phyloP scores from a whole-genome alignment of 1,140 invertebrate species.

The Papilio glaucus region DNA sequence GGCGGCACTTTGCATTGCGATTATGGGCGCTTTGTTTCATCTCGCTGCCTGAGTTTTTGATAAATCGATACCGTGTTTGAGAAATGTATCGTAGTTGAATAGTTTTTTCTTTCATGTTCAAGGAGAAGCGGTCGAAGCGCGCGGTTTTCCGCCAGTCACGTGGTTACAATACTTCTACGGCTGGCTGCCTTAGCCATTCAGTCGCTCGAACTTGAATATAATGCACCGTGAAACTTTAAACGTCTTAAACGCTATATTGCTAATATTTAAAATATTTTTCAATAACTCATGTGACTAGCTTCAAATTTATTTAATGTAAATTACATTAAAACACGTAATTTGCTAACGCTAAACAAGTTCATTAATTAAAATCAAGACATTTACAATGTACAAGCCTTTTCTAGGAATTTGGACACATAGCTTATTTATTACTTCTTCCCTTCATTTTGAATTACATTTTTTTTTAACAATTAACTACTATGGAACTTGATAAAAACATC shows the following conservation, averaged over 20 bases:
- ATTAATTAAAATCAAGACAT: background rate
- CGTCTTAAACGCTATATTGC: slow-evolving; percentile 26
- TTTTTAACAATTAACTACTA: background rate
- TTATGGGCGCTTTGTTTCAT: slow-evolving; percentile 18
- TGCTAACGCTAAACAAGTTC: background rate
- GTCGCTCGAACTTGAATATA: slow-evolving; percentile 49
- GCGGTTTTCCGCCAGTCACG: slow-evolving; percentile 64
- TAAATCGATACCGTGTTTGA: slow-evolving; percentile 23
- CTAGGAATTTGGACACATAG: too few species aligned
- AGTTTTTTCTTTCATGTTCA: slow-evolving; percentile 52
- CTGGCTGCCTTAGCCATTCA: slow-evolving; percentile 52
- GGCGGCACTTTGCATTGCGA: slow-evolving; percentile 6
- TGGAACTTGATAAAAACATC: background rate
- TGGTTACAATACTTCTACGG: slow-evolving; percentile 54
- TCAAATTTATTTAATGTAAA: background rate
- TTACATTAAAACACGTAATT: background rate
- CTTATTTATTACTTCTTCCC: too few species aligned
- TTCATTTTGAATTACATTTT: background rate
- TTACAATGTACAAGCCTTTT: background rate
- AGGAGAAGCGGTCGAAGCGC: slow-evolving; percentile 51
- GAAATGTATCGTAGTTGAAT: slow-evolving; percentile 12
- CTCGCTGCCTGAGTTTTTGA: slow-evolving; percentile 9
- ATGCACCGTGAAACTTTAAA: slow-evolving; percentile 45
- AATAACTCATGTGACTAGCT: background rate
- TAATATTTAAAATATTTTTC: slow-evolving; percentile 36